Percentiles rank a stretch among this genome's conserved stretches.
Evolutionary conservation across 2,888 invertebrate genomes (phyloP).

Genomic region (Agrochola macilenta): DNA sequence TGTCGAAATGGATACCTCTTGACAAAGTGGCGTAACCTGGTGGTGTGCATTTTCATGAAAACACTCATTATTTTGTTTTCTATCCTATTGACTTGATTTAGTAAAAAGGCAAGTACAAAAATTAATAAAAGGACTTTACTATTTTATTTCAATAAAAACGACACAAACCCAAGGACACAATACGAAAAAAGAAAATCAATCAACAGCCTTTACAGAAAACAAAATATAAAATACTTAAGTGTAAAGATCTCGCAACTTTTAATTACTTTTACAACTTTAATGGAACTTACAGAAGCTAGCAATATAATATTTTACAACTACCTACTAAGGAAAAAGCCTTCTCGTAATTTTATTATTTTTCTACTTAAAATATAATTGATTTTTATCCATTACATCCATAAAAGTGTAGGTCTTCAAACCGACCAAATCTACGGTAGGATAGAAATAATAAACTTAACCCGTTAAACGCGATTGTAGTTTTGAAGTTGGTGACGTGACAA

Average conservation of each 20-base stretch:
- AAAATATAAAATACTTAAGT: conserved; percentile 8
- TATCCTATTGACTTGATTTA: neutral
- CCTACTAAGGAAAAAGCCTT: conserved; percentile 14
- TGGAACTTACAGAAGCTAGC: conserved; percentile 42
- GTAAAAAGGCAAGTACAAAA: neutral
- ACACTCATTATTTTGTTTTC: neutral
- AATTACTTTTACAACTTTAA: conserved; percentile 32
- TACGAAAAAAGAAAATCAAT: conserved; percentile 12
- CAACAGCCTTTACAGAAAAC: neutral
- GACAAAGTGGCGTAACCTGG: too few species aligned
- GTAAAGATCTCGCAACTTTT: conserved; percentile 18
- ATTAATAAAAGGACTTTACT: neutral
- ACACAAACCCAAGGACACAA: too few species aligned
- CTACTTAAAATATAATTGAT: conserved; percentile 26
- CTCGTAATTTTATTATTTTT: conserved; percentile 17
- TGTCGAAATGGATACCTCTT: too few species aligned
- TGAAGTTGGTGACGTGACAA: neutral
- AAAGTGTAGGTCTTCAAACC: neutral
- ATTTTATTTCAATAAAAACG: neutral
- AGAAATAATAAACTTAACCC: neutral
- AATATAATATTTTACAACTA: conserved; percentile 34
- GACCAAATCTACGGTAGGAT: neutral
- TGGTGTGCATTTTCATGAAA: too few species aligned
- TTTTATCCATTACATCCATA: conserved; percentile 20
- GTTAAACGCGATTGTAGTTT: neutral